phyloP scores from a whole-genome alignment of 2,888 invertebrate species.

The Drosophila lutescens region DNA sequence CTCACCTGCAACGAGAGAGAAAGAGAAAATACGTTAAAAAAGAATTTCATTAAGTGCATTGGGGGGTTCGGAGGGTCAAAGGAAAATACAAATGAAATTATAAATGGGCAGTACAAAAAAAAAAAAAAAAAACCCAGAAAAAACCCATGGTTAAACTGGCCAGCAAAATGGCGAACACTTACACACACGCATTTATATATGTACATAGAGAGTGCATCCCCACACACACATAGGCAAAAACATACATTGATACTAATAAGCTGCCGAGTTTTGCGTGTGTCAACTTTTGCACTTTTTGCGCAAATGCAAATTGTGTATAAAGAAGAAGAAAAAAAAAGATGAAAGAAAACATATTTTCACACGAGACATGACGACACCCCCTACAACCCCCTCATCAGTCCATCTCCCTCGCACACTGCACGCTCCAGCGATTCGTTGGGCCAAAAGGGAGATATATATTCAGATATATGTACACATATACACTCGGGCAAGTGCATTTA shows the following conservation, averaged over 20 bases:
- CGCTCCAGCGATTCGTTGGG: constrained; percentile 69
- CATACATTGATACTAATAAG: constrained; percentile 42
- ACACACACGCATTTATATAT: constrained; percentile 26
- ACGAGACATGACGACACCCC: constrained; percentile 44
- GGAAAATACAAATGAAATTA: constrained; percentile 38
- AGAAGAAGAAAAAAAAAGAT: constrained; percentile 52
- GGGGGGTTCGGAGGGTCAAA: constrained; percentile 15
- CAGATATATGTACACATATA: constrained; percentile 13
- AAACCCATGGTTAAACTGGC: constrained; percentile 17
- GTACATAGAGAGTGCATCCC: background rate
- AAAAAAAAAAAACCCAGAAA: background rate
- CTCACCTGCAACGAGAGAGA: constrained; percentile 62
- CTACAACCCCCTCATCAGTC: background rate
- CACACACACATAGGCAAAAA: constrained; percentile 15
- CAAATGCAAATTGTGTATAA: constrained; percentile 73
- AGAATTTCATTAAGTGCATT: constrained; percentile 75
- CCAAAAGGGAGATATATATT: constrained; percentile 21
- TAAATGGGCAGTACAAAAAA: constrained; percentile 12
- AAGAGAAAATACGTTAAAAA: constrained; percentile 49
- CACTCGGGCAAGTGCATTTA: constrained; percentile 5
- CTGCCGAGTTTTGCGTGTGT: constrained; percentile 66
- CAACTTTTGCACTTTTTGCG: constrained; percentile 76
- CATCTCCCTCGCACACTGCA: constrained; percentile 31
- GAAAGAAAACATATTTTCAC: constrained; percentile 57
- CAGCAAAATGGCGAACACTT: constrained; percentile 71